These are phyloP conservation scores for Nansenia antarctica DNA, from an alignment of 2,113 vertebrate genomes.

Conservation along the genomic window DNA sequence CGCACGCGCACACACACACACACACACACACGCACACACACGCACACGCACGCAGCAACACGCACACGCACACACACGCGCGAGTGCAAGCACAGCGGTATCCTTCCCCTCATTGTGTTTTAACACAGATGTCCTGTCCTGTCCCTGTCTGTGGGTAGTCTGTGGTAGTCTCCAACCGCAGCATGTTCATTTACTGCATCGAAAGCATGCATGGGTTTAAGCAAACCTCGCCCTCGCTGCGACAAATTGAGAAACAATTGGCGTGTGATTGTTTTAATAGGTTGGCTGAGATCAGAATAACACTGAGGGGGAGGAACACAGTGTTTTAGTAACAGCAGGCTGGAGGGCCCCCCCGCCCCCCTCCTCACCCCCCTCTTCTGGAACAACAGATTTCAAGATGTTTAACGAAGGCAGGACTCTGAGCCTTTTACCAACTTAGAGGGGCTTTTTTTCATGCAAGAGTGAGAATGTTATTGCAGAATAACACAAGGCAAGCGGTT, in stretches of 20 bases:
- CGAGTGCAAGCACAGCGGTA: neutral
- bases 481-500: neutral
- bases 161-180: neutral
- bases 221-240: conserved; percentile 13
- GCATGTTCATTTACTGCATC: neutral
- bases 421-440: neutral
- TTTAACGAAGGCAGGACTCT: conserved; percentile 11
- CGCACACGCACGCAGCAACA: neutral
- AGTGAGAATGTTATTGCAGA: neutral
- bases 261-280: conserved; percentile 34
- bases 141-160: too few relatives aligned
- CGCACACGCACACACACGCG: neutral
- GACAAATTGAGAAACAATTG: conserved; percentile 27
- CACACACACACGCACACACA: neutral
- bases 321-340: conserved; percentile 27
- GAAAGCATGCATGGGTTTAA: conserved; percentile 1
- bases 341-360: neutral
- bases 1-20: neutral
- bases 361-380: too few relatives aligned
- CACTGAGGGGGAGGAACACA: neutral
- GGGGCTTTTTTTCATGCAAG: neutral
- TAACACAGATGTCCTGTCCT: too few relatives aligned
- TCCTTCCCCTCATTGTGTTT: neutral
- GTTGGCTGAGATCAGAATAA: conserved; percentile 19
- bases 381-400: conserved; percentile 26